Percentiles rank a stretch among this genome's conserved stretches.
Evolutionary conservation across 2,113 vertebrate species (phyloP).

Genomic region (Perccottus glenii): DNA sequence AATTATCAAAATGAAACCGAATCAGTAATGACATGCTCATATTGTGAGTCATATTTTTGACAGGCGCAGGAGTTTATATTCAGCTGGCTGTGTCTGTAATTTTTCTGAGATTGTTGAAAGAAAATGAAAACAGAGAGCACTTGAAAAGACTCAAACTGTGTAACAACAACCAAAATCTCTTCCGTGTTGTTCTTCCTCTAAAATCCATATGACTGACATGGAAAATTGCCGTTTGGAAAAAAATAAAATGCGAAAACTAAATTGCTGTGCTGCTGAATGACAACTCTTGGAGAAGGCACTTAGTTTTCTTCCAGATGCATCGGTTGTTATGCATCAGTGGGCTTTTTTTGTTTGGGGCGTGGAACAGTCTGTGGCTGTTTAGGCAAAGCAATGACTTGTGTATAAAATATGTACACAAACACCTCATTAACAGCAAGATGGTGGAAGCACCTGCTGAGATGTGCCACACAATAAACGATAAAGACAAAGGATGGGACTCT

Average conservation of each 20-base stretch:
- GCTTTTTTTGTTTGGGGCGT: conserved; percentile 45
- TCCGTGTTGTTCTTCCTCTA: conserved; percentile 6
- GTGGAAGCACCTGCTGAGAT: conserved; percentile 57
- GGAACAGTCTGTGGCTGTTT: conserved; percentile 48
- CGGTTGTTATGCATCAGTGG: conserved; percentile 45
- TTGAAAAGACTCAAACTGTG: conserved; percentile 39
- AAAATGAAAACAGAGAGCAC: conserved; percentile 1
- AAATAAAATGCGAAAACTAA: not conserved
- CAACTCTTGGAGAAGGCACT: not conserved
- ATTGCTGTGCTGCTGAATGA: conserved; percentile 23
- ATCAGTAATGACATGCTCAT: conserved; percentile 10
- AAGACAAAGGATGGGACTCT: not conserved
- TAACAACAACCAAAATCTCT: conserved; percentile 1
- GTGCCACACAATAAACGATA: not conserved
- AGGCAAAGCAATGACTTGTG: conserved; percentile 25
- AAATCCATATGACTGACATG: conserved; percentile 21
- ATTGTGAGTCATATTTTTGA: conserved; percentile 15
- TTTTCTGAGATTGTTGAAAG: not conserved
- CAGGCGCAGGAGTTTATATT: conserved; percentile 10
- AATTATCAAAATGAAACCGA: conserved; percentile 22
- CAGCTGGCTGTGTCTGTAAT: conserved; percentile 9
- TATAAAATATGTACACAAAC: conserved; percentile 45
- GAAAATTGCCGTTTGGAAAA: conserved; percentile 33
- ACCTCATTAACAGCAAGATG: conserved; percentile 32
- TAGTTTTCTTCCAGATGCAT: conserved; percentile 44